These are phyloP conservation scores for Cantharis flavilabris DNA, from an alignment of 2,888 invertebrate genomes.

Conservation along the genomic window DNA sequence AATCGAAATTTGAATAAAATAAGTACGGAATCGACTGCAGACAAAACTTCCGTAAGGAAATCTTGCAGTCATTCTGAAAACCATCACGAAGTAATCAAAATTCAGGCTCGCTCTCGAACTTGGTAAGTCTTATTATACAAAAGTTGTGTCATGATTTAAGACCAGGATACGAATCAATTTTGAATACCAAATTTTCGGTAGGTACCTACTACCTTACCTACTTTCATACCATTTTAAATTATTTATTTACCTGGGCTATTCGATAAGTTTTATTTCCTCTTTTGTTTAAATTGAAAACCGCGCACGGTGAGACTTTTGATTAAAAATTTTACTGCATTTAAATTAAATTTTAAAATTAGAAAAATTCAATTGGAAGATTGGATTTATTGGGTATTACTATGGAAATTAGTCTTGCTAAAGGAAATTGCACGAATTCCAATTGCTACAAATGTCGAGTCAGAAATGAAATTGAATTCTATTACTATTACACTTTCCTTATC, in stretches of 20 bases:
- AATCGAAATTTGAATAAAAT: background rate
- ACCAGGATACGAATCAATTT: background rate
- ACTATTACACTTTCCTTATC: conserved; percentile 27
- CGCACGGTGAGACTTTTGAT: background rate
- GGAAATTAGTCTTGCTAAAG: conserved; percentile 42
- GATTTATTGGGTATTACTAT: conserved; percentile 46
- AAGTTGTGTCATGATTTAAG: background rate
- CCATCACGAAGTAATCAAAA: background rate
- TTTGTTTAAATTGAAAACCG: background rate
- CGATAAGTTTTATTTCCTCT: background rate
- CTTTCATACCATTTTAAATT: background rate
- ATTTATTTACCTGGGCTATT: background rate
- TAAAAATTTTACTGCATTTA: conserved; percentile 1
- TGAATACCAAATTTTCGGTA: background rate
- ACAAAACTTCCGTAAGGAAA: background rate
- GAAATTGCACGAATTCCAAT: conserved; percentile 38
- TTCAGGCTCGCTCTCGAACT: background rate
- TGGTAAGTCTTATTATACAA: background rate
- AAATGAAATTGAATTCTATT: conserved; percentile 32
- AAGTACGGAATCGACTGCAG: background rate
- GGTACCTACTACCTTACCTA: background rate
- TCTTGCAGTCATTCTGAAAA: background rate
- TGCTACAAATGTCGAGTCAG: conserved; percentile 31
- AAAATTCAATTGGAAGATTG: conserved; percentile 44
- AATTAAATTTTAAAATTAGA: conserved; percentile 34